phyloP scores from a whole-genome alignment of 2,797 vertebrate genomes.

The Mormyrus hasselquistii region DNA sequence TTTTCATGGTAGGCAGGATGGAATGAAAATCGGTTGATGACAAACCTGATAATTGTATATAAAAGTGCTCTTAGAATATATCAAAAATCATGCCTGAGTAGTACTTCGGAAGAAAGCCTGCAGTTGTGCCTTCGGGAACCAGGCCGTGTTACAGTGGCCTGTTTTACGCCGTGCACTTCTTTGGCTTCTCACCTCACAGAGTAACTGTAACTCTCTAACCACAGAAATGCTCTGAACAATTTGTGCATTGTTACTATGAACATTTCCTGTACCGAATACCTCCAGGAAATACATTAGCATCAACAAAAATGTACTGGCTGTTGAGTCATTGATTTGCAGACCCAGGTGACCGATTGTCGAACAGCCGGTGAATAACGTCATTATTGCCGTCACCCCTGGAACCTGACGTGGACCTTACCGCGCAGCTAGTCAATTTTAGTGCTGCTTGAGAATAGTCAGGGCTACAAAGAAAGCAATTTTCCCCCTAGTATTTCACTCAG shows the following conservation, averaged over 20 bases:
- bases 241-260: neutral
- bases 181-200: neutral
- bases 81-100: neutral
- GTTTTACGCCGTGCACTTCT: neutral
- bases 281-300: neutral
- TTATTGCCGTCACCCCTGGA: neutral
- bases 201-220: neutral
- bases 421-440: neutral
- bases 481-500: neutral
- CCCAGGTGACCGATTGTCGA: neutral
- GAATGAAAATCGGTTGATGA: neutral
- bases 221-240: neutral
- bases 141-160: neutral
- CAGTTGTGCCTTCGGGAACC: neutral
- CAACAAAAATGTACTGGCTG: neutral
- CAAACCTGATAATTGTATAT: neutral
- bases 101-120: neutral
- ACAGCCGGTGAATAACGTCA: neutral
- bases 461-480: neutral
- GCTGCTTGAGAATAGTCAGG: neutral
- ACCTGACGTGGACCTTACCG: neutral
- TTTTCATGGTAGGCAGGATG: neutral
- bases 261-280: neutral
- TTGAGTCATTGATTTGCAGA: neutral
- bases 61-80: neutral